phyloP scores from a whole-genome alignment of 2,888 invertebrate species.

The Elmis aenea region DNA sequence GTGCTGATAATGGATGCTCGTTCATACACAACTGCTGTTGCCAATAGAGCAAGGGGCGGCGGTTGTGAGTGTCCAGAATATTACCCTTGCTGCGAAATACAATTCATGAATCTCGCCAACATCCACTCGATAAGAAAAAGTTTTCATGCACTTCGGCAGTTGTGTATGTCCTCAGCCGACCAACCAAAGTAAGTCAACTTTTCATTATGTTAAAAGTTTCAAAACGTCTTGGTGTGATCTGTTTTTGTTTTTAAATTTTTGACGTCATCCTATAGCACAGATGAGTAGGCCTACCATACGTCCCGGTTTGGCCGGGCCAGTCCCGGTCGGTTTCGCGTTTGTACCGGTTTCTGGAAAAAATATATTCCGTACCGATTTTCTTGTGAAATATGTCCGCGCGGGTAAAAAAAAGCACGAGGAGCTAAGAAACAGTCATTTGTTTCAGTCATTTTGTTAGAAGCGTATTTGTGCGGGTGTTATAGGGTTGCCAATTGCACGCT shows the following conservation, averaged over 20 bases:
- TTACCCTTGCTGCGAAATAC: conserved; percentile 91
- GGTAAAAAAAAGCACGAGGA: too few relatives aligned
- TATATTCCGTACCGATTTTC: too few relatives aligned
- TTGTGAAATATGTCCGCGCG: too few relatives aligned
- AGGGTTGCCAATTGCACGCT: too few relatives aligned
- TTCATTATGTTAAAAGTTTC: conserved; percentile 1
- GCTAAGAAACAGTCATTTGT: too few relatives aligned
- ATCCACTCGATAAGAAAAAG: conserved; percentile 93
- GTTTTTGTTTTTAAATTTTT: neutral
- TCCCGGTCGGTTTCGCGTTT: too few relatives aligned
- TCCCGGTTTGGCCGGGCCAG: too few relatives aligned
- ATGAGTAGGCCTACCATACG: too few relatives aligned
- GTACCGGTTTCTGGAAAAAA: too few relatives aligned
- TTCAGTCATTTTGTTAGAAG: too few relatives aligned
- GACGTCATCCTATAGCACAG: too few relatives aligned
- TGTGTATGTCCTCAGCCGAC: conserved; percentile 74
- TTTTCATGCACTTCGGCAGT: conserved; percentile 78
- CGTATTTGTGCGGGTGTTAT: too few relatives aligned
- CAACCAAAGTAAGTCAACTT: conserved; percentile 71
- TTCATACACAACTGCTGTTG: conserved; percentile 93
- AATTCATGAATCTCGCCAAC: conserved; percentile 96
- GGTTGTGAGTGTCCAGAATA: conserved; percentile 96
- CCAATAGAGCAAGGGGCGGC: conserved; percentile 94
- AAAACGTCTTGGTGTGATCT: neutral
- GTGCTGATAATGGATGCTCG: conserved; percentile 92